These are phyloP conservation scores for Kradibia gibbosae DNA, from an alignment of 1,140 invertebrate species.

Conservation along the genomic window DNA sequence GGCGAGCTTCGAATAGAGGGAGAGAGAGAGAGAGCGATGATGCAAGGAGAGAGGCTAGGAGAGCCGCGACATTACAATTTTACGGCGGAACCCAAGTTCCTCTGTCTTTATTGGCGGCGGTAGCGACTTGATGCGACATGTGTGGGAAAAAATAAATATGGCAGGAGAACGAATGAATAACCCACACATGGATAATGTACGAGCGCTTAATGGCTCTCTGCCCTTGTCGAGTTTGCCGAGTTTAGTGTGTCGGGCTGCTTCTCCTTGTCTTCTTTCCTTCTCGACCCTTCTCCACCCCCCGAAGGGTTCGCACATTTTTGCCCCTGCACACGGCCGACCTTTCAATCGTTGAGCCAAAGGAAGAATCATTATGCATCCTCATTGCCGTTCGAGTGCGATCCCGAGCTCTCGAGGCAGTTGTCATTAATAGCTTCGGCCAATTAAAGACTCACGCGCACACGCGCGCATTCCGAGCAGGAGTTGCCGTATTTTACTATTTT, in stretches of 20 bases:
- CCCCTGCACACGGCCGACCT: no score
- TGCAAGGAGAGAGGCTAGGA: constrained; percentile 3
- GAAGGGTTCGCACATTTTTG: no score
- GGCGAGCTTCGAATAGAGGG: no score
- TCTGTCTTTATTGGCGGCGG: constrained; percentile 1
- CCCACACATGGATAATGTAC: neutral
- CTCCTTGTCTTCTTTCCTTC: constrained; percentile 3
- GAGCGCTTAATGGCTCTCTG: neutral
- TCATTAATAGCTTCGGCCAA: neutral
- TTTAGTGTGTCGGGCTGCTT: constrained; percentile 33
- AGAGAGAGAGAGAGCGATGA: neutral
- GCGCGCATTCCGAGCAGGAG: neutral
- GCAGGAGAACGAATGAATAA: neutral
- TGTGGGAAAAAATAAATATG: constrained; percentile 42
- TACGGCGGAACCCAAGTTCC: neutral
- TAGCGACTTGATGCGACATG: neutral
- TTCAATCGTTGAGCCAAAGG: no score
- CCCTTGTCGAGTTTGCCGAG: neutral
- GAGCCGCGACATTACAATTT: neutral
- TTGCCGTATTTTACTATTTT: neutral
- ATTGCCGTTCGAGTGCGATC: no score
- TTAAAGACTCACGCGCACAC: neutral
- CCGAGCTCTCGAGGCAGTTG: no score
- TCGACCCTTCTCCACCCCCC: no score
- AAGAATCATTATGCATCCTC: no score